These are phyloP conservation scores for Drosophila borealis DNA, from an alignment of 2,888 invertebrate genomes.

Conservation along the genomic window DNA sequence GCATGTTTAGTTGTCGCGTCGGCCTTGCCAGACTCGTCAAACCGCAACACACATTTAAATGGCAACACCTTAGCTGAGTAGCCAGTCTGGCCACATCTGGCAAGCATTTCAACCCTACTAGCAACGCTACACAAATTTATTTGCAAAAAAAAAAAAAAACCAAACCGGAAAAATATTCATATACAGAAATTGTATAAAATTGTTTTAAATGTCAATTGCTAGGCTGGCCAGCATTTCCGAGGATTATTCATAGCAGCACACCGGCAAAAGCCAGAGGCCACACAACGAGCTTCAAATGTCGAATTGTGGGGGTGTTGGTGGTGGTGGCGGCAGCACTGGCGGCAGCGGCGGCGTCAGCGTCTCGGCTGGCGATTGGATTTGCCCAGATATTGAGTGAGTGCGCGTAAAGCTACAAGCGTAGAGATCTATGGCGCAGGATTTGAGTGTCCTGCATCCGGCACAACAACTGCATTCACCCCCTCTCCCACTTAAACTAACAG, in stretches of 20 bases:
- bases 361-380: constrained; percentile 75
- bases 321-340: constrained; percentile 40
- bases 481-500: constrained; percentile 13
- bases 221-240: constrained; percentile 6
- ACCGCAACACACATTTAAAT: not conserved
- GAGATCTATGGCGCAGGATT: constrained; percentile 36
- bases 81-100: constrained; percentile 30
- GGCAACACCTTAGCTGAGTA: constrained; percentile 25
- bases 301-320: constrained; percentile 51
- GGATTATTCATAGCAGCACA: constrained; percentile 26
- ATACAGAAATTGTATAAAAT: constrained; percentile 72
- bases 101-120: constrained; percentile 60
- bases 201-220: constrained; percentile 48
- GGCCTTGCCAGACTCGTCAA: constrained; percentile 36
- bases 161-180: constrained; percentile 58
- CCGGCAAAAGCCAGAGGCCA: constrained; percentile 4
- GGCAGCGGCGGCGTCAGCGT: constrained; percentile 51
- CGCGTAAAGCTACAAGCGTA: constrained; percentile 70
- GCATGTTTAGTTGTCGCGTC: not conserved
- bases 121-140: constrained; percentile 50
- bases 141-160: constrained; percentile 43
- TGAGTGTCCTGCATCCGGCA: constrained; percentile 17
- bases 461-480: constrained; percentile 15
- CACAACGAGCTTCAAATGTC: constrained; percentile 52
- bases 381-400: constrained; percentile 84